Evolutionary conservation across 2,888 invertebrate species (phyloP).

Genomic region (Sinodicranocentrus sp.): DNA sequence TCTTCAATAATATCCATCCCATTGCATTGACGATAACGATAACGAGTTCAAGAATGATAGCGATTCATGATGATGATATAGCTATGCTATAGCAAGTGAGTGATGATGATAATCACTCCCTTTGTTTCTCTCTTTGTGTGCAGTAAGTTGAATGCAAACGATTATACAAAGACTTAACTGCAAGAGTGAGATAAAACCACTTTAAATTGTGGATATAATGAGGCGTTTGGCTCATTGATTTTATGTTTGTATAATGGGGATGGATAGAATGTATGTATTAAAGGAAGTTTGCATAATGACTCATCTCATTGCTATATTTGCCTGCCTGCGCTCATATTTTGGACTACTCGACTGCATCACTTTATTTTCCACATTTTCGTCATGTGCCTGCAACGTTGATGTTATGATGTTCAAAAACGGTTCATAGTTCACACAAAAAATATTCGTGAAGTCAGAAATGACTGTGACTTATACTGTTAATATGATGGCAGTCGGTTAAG

Average conservation of each 20-base stretch:
- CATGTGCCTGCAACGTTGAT: conserved; percentile 18
- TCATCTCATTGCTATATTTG: conserved; percentile 34
- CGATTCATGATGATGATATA: conserved; percentile 55
- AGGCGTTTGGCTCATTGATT: conserved; percentile 68
- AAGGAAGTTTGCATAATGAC: conserved; percentile 68
- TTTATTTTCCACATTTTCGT: conserved; percentile 42
- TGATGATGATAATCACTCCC: conserved; percentile 53
- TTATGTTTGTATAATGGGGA: conserved; percentile 64
- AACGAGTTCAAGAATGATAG: conserved; percentile 54
- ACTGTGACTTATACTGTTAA: too few species aligned
- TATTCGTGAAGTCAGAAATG: too few species aligned
- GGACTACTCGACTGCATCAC: conserved; percentile 5
- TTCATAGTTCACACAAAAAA: background rate
- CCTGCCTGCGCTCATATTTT: background rate
- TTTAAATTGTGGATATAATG: conserved; percentile 67
- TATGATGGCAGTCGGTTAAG: too few species aligned
- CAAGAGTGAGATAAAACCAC: conserved; percentile 64
- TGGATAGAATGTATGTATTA: conserved; percentile 22
- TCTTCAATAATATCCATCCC: conserved; percentile 49
- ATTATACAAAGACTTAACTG: conserved; percentile 31
- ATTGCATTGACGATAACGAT: conserved; percentile 56
- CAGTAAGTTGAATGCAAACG: background rate
- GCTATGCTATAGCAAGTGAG: conserved; percentile 43
- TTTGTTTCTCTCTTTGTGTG: conserved; percentile 45
- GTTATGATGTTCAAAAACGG: background rate